Evolutionary conservation across 2,797 vertebrate species (phyloP).

Genomic region (Thripadectes ignobilis): DNA sequence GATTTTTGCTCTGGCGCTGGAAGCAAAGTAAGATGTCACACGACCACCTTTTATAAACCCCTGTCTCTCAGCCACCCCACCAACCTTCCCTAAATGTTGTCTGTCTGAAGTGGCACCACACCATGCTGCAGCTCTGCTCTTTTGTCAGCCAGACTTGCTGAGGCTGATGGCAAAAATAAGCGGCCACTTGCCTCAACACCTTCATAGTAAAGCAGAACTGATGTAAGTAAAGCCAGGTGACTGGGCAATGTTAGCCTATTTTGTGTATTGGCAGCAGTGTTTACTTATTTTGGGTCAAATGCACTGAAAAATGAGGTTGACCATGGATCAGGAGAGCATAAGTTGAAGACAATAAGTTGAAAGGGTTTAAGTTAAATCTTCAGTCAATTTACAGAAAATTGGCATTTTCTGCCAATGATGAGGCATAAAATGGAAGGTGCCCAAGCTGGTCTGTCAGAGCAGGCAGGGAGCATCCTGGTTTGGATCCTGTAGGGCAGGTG

Average conservation of each 20-base stretch:
- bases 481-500: background rate
- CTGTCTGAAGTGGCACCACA: background rate
- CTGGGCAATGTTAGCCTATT: background rate
- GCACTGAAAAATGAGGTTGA: background rate
- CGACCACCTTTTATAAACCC: background rate
- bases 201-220: background rate
- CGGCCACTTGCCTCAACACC: background rate
- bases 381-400: background rate
- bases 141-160: background rate
- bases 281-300: background rate
- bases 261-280: background rate
- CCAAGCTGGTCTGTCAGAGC: background rate
- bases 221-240: fast-evolving
- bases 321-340: background rate
- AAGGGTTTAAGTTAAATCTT: background rate
- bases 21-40: slow-evolving; percentile 88
- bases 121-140: background rate
- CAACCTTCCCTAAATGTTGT: background rate
- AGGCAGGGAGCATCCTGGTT: background rate
- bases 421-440: background rate
- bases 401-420: background rate
- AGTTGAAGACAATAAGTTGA: background rate
- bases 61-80: background rate
- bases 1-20: slow-evolving; percentile 94
- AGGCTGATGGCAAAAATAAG: background rate